phyloP scores from a whole-genome alignment of 2,113 vertebrate genomes.

The Cnemophilus loriae region DNA sequence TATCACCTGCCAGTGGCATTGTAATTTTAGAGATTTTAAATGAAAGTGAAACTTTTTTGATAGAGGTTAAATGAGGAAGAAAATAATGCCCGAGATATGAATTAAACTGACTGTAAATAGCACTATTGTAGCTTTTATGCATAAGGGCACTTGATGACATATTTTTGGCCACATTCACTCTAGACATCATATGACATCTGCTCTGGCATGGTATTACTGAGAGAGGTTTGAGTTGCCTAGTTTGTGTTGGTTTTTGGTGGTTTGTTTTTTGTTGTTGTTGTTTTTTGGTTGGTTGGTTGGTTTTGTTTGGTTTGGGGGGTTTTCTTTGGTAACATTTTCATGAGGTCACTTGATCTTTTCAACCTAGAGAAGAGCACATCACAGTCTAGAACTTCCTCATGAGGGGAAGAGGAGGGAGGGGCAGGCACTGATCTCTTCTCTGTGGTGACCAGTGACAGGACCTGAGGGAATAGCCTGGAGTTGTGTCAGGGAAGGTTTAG shows the following conservation, averaged over 20 bases:
- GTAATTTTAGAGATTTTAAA: background rate
- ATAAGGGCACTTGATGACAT: background rate
- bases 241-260: background rate
- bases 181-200: background rate
- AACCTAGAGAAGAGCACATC: background rate
- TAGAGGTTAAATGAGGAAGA: background rate
- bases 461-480: fast-evolving
- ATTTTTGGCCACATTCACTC: background rate
- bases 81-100: background rate
- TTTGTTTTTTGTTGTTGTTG: background rate
- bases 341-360: background rate
- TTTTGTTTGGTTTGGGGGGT: fast-evolving
- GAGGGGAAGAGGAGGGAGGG: no score
- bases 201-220: background rate
- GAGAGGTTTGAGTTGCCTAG: background rate
- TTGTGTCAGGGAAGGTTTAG: background rate
- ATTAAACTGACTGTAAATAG: background rate
- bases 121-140: background rate
- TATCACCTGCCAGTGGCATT: background rate
- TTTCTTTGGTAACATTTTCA: background rate
- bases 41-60: background rate
- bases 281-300: background rate
- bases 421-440: background rate
- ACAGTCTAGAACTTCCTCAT: fast-evolving
- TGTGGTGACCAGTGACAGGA: background rate